These are phyloP conservation scores for Holothuria glaberrima DNA, from an alignment of 35 echinoderm and acorn worm species.

Conservation along the genomic window DNA sequence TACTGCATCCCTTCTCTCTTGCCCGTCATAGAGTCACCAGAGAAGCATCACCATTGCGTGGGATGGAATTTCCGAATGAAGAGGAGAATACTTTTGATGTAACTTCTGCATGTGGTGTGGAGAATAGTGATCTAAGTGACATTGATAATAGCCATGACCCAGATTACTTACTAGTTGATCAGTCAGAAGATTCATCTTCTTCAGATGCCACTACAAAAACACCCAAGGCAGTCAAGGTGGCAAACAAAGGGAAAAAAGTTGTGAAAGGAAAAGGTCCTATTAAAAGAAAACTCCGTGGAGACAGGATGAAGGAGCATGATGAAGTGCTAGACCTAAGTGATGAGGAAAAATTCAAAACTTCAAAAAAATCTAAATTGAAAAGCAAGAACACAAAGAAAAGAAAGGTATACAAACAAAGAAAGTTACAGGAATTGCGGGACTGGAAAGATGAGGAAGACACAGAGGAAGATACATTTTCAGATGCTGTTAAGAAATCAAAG, in stretches of 20 bases:
- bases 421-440: background rate
- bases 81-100: background rate
- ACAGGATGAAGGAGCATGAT: background rate
- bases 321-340: background rate
- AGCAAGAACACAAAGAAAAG: constrained; percentile 6
- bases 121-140: constrained; percentile 16
- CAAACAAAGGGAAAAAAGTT: background rate
- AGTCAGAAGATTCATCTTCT: constrained; percentile 6
- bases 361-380: constrained; percentile 14
- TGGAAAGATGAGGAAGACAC: no score
- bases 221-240: background rate
- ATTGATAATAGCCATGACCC: background rate
- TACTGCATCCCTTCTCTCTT: background rate
- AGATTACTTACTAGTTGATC: background rate
- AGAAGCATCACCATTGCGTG: background rate
- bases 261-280: background rate
- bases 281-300: background rate
- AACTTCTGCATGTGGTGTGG: background rate
- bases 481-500: background rate
- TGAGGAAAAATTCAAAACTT: background rate
- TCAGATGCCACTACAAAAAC: background rate
- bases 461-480: background rate
- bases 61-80: background rate
- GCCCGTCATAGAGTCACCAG: background rate
- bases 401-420: background rate